Evolutionary conservation across 2,113 vertebrate species (phyloP).

Genomic region (Alligator sinensis): DNA sequence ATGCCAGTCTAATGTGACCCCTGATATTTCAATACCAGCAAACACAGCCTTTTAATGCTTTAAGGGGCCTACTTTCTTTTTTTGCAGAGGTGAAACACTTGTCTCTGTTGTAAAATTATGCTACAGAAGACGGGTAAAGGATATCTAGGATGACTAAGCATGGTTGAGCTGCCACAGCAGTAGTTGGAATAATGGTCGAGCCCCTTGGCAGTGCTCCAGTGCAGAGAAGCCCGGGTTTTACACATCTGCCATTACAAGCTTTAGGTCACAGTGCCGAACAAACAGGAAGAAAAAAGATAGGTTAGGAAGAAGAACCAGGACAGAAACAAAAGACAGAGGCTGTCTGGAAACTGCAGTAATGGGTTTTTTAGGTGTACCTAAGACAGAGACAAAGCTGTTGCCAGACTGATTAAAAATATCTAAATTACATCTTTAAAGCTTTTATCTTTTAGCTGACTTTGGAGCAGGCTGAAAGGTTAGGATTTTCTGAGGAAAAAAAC

Average conservation of each 20-base stretch:
- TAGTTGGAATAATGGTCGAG: not conserved
- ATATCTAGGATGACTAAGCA: not conserved
- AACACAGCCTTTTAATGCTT: not conserved
- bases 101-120: not conserved
- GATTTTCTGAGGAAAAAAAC: not conserved
- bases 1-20: not conserved
- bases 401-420: not conserved
- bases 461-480: not conserved
- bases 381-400: not conserved
- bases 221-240: not conserved
- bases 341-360: not conserved
- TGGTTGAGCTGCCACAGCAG: not conserved
- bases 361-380: not conserved
- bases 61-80: slow-evolving; percentile 20
- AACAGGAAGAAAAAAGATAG: not conserved
- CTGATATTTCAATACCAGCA: not conserved
- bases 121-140: not conserved
- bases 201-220: not conserved
- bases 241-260: not conserved
- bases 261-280: not conserved
- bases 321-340: not conserved
- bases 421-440: not conserved
- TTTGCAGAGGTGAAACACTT: not conserved
- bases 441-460: not conserved
- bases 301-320: not conserved